Evolutionary conservation across 1,140 invertebrate species (phyloP), one percentile per base, ranked within the genome.

Genomic region (Neelides sp.): DNA sequence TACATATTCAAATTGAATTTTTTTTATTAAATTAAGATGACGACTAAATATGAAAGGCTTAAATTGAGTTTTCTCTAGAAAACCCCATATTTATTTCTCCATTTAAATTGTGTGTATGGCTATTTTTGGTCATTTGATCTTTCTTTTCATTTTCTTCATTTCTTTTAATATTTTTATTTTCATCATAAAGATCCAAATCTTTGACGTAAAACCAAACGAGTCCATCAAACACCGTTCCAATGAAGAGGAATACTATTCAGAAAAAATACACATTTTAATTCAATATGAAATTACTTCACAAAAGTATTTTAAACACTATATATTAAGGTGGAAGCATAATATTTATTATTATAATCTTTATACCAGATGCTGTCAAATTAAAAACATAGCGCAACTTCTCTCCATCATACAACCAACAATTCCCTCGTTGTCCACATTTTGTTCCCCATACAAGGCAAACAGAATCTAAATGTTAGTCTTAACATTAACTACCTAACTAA

Each of bases 291-390:
- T n/a, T 17, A 42, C 24, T 8, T 13, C 26, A 46, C 44, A 7
- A 8, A 7, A 4, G 13, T n/a, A 46, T 34, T n/a, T n/a, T 4
- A 43, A 15, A 23, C 10, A 28, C 23, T n/a, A 4, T 44, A 10
- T 23, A 10, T 7, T 20, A 13, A 40, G 12, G 10, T 40, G 8
- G 10, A 40, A 40, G 19, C 37, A 44, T 27, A 4, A 12, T 17
- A 7, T 15, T 13, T 5, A 10, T 48, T 42, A 23, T 12, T 12
- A 19, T 7, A 8, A 43, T 1, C 1, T 19, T n/a, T n/a, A n/a
- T 54, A 57, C 55, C 51, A 39, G 58, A 54, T 40, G 58, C 58
- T 8, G 55, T 53, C 26, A 57, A 36, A 24, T 60, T 60, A 36
- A 60, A 60, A 13, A 54, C 13, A 34, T 60, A 60, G 1, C 58